A percentile compares a stretch with the other conserved stretches of the same genome.
Conservation (phyloP, 2,797 vertebrate species). For the Scolopax bukidnonensis region DNA sequence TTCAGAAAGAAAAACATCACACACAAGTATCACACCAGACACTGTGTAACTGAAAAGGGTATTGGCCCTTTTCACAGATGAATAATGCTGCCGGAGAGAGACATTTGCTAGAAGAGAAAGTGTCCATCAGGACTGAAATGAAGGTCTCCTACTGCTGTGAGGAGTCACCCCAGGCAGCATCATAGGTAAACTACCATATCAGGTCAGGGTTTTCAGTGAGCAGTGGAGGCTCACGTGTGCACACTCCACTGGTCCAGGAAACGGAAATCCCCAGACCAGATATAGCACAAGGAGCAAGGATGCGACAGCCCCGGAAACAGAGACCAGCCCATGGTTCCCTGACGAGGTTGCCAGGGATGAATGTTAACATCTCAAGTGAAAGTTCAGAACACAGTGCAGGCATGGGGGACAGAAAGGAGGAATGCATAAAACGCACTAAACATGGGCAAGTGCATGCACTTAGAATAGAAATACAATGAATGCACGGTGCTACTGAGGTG, state of each 20-base stretch:
- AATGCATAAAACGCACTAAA: neutral
- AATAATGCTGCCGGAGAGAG: neutral
- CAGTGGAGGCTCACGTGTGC: neutral
- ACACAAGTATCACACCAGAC: neutral
- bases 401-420: accelerated
- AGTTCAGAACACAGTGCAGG: neutral
- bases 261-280: neutral
- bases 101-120: neutral
- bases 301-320: neutral
- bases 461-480: accelerated
- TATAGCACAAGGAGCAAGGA: neutral
- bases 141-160: neutral
- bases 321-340: neutral
- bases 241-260: neutral
- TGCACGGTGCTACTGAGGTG: accelerated
- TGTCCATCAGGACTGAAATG: neutral
- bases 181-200: neutral
- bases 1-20: neutral
- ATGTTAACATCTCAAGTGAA: neutral
- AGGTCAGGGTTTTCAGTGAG: neutral
- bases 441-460: accelerated
- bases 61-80: neutral
- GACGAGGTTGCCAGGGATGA: neutral
- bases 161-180: neutral
- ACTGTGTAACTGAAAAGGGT: neutral